These are phyloP conservation scores for Ophthalmolycus amberensis DNA, from an alignment of 2,113 vertebrate species.

Conservation along the genomic window DNA sequence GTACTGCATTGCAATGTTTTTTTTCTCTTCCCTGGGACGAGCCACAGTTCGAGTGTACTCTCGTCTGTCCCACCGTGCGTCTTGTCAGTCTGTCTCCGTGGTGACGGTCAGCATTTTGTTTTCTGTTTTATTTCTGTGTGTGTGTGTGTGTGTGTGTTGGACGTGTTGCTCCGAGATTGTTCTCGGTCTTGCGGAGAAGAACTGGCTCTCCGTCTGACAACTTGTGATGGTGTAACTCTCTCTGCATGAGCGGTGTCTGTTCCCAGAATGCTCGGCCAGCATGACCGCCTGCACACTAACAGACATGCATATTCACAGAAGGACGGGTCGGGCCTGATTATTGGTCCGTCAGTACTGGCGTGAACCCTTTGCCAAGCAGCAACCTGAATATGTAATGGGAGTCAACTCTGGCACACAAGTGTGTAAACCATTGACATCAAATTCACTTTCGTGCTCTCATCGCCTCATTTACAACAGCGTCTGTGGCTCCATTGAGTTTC, in stretches of 20 bases:
- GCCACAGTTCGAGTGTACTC: slow-evolving; percentile 4
- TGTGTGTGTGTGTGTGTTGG: slow-evolving; percentile 34
- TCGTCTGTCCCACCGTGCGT: slow-evolving; percentile 46
- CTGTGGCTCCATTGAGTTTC: too few species aligned
- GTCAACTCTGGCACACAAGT: too few species aligned
- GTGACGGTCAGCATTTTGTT: slow-evolving; percentile 32
- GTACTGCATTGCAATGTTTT: slow-evolving; percentile 37
- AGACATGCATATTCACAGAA: background rate
- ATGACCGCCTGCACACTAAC: slow-evolving; percentile 3
- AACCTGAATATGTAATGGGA: too few species aligned
- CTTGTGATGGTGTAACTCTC: background rate
- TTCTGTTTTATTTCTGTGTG: background rate
- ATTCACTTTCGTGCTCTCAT: too few species aligned
- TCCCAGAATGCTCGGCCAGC: slow-evolving; percentile 5
- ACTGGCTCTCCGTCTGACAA: slow-evolving; percentile 14
- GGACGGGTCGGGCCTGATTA: too few species aligned
- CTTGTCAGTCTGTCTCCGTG: slow-evolving; percentile 60
- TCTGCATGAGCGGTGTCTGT: slow-evolving; percentile 26
- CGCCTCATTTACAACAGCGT: too few species aligned
- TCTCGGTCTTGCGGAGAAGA: slow-evolving; percentile 20
- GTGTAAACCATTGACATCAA: too few species aligned
- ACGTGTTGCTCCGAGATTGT: slow-evolving; percentile 37
- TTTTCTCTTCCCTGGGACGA: slow-evolving; percentile 32
- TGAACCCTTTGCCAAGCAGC: too few species aligned
- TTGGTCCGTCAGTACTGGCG: too few species aligned